These are phyloP conservation scores for Drosophila koepferae DNA, from an alignment of 2,888 invertebrate genomes.

Conservation along the genomic window DNA sequence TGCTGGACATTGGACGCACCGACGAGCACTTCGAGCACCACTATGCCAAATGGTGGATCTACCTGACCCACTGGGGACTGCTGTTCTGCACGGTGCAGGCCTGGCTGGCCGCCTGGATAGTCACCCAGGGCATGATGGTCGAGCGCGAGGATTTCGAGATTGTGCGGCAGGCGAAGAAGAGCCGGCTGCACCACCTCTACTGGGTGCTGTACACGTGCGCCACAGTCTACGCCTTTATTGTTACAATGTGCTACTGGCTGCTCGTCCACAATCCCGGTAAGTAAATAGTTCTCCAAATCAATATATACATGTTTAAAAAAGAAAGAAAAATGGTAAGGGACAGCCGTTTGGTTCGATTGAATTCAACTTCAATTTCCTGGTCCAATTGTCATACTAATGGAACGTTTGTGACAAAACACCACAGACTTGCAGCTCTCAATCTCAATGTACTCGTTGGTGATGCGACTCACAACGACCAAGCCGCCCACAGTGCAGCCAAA, in stretches of 20 bases:
- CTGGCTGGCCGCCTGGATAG: conserved; percentile 85
- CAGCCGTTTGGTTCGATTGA: background rate
- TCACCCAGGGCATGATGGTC: conserved; percentile 86
- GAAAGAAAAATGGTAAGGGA: too few relatives aligned
- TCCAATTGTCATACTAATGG: background rate
- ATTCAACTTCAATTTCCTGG: conserved; percentile 6
- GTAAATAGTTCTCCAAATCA: conserved; percentile 25
- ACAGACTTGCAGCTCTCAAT: conserved; percentile 22
- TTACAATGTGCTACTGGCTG: conserved; percentile 85
- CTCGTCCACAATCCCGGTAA: conserved; percentile 90
- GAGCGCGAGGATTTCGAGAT: conserved; percentile 85
- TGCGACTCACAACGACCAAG: conserved; percentile 20
- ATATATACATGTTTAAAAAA: background rate
- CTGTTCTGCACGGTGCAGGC: conserved; percentile 85
- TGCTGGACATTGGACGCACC: conserved; percentile 85
- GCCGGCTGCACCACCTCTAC: conserved; percentile 83
- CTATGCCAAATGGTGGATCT: conserved; percentile 86
- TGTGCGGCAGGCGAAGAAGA: conserved; percentile 85
- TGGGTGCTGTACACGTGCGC: conserved; percentile 85
- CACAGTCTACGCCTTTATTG: conserved; percentile 85
- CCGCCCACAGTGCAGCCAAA: conserved; percentile 51
- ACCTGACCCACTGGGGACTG: conserved; percentile 85
- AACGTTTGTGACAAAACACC: conserved; percentile 27
- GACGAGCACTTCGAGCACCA: conserved; percentile 85
- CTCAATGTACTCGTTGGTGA: conserved; percentile 35